Evolutionary conservation across 2,113 vertebrate species (phyloP), one percentile per base, ranked within the genome.

Genomic region (Opisthocomus hoazin): DNA sequence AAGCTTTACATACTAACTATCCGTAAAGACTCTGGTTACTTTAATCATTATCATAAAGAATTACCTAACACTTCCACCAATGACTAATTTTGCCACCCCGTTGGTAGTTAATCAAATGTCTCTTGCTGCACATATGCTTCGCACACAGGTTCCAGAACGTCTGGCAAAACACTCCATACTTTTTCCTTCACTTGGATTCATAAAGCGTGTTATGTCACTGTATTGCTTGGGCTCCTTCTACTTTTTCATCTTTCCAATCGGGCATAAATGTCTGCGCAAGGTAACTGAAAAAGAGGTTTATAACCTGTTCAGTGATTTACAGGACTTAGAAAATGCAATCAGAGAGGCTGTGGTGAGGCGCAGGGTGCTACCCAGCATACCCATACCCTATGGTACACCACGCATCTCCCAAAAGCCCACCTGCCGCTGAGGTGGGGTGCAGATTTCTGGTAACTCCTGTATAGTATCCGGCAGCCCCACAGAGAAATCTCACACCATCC

Each of bases 81-180:
- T 92, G 88, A 94, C 92, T 93, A 94, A 93, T 95, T 97, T 94
- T 89, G 90, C 69, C 48, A 89, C 57, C 92, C 77, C 1, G 6
- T 24, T 94, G 90, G 64, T 61, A 93, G 50, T 5, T 71, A 70
- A 93, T 84, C 93, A 87, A 43, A 41, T 74, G n/a, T 86, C 75
- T 84, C 43, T 76, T 68, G 61, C 56, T 6, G 34, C 69, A 93
- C 96, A 96, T 94, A 95, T 87, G 86, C 73, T 57, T 51, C 86
- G 29, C 48, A 87, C 70, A 78, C 11, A 79, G 29, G 61, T 84
- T 93, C 84, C 96, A 95, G 91, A 95, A 93, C 0, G 39, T 64
- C 86, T 94, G 86, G 83, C 84, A 92, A 88, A 96, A 86, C 8
- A 91, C 15, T 58, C 41, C 19, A n/a, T 56, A 48, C 73, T 90